These are phyloP conservation scores for Hozukius guyotensis DNA, from an alignment of 2,797 vertebrate species.

Conservation along the genomic window DNA sequence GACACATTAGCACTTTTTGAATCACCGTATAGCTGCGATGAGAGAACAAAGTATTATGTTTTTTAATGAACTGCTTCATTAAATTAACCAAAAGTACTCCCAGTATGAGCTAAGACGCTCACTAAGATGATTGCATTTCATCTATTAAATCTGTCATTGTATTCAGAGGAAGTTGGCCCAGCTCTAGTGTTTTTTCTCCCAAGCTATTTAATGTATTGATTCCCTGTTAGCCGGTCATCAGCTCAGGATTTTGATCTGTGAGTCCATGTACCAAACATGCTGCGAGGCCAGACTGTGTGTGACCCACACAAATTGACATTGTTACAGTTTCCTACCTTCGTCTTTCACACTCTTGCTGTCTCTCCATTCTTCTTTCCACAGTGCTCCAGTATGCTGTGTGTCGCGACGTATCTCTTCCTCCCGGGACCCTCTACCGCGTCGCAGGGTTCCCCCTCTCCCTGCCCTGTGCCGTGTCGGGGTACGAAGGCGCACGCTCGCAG, in stretches of 20 bases:
- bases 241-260: slow-evolving; percentile 45
- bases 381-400: slow-evolving; percentile 74
- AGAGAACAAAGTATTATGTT: background rate
- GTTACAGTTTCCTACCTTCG: background rate
- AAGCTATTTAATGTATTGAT: slow-evolving; percentile 56
- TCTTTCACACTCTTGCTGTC: background rate
- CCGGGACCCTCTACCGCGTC: slow-evolving; percentile 87
- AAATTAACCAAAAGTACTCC: background rate
- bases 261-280: slow-evolving; percentile 38
- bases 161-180: background rate
- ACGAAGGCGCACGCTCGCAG: slow-evolving; percentile 86
- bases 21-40: background rate
- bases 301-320: slow-evolving; percentile 7
- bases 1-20: background rate
- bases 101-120: background rate
- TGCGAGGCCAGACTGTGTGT: slow-evolving; percentile 11
- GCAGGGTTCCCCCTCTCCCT: slow-evolving; percentile 86
- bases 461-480: slow-evolving; percentile 84
- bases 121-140: background rate
- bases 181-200: slow-evolving; percentile 14
- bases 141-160: background rate
- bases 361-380: slow-evolving; percentile 36
- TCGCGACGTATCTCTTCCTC: slow-evolving; percentile 86
- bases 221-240: slow-evolving; percentile 47
- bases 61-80: background rate